These are phyloP conservation scores for Eulithis testata DNA, from an alignment of 2,888 invertebrate species.

Conservation along the genomic window DNA sequence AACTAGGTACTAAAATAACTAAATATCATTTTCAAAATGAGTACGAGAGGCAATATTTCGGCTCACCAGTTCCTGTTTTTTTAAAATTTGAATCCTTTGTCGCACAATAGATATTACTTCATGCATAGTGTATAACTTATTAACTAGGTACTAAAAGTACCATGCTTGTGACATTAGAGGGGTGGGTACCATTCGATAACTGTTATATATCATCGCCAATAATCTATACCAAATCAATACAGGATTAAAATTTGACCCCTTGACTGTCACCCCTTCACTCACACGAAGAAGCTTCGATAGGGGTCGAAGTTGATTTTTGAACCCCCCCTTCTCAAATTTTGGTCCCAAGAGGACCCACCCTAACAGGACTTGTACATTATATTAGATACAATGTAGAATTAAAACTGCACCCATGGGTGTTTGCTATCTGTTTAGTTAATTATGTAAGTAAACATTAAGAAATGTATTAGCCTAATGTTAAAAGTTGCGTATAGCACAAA, in stretches of 20 bases:
- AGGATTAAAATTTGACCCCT: slow-evolving; percentile 48
- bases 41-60: too few relatives aligned
- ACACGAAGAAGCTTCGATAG: slow-evolving; percentile 38
- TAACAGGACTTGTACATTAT: slow-evolving; percentile 66
- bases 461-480: too few relatives aligned
- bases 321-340: slow-evolving; percentile 63
- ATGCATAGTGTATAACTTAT: too few relatives aligned
- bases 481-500: too few relatives aligned
- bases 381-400: slow-evolving; percentile 68
- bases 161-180: background rate
- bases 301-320: slow-evolving; percentile 65
- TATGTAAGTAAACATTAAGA: background rate
- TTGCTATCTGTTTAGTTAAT: slow-evolving; percentile 34
- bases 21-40: too few relatives aligned
- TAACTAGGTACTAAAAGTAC: too few relatives aligned
- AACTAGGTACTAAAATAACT: too few relatives aligned
- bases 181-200: slow-evolving; percentile 16
- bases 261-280: slow-evolving; percentile 48
- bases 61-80: too few relatives aligned
- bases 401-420: slow-evolving; percentile 60
- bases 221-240: slow-evolving; percentile 41
- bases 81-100: too few relatives aligned
- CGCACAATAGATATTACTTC: too few relatives aligned
- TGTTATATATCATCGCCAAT: slow-evolving; percentile 30
- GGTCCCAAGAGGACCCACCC: slow-evolving; percentile 71